These are phyloP conservation scores for Isoperla grammatica DNA, from an alignment of 2,888 invertebrate species.

Conservation along the genomic window DNA sequence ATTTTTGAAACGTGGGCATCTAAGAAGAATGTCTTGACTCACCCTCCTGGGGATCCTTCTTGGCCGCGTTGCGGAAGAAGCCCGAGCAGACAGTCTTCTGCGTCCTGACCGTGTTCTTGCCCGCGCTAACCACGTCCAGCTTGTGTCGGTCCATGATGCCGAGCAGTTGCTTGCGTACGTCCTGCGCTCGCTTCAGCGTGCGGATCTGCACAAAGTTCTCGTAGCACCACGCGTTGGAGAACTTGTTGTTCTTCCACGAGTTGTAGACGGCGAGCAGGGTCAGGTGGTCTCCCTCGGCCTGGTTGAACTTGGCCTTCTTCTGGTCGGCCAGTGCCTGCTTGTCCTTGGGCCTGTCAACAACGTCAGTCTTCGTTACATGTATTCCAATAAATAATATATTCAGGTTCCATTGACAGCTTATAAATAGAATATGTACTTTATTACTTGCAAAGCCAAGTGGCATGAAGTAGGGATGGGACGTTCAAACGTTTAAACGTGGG, in stretches of 20 bases:
- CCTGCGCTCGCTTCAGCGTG: conserved; percentile 94
- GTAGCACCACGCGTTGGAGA: conserved; percentile 98
- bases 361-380: too few relatives aligned
- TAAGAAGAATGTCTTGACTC: too few relatives aligned
- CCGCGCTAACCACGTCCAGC: conserved; percentile 93
- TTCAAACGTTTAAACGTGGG: too few relatives aligned
- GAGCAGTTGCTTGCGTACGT: conserved; percentile 93
- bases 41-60: conserved; percentile 98
- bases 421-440: too few relatives aligned
- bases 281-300: conserved; percentile 96
- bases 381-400: too few relatives aligned
- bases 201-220: conserved; percentile 98
- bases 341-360: conserved; percentile 78
- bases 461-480: too few relatives aligned
- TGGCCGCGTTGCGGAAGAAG: conserved; percentile 97
- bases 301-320: conserved; percentile 99
- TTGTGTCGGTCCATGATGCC: conserved; percentile 98
- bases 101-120: conserved; percentile 88
- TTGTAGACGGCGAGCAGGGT: conserved; percentile 98
- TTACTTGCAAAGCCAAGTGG: neutral
- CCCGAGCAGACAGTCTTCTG: conserved; percentile 99
- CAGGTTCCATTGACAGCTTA: too few relatives aligned
- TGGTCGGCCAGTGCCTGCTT: conserved; percentile 97
- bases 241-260: conserved; percentile 99
- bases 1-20: too few relatives aligned